These are phyloP conservation scores for Crocuta crocuta DNA, from an alignment of 2,113 vertebrate species.

Conservation along the genomic window DNA sequence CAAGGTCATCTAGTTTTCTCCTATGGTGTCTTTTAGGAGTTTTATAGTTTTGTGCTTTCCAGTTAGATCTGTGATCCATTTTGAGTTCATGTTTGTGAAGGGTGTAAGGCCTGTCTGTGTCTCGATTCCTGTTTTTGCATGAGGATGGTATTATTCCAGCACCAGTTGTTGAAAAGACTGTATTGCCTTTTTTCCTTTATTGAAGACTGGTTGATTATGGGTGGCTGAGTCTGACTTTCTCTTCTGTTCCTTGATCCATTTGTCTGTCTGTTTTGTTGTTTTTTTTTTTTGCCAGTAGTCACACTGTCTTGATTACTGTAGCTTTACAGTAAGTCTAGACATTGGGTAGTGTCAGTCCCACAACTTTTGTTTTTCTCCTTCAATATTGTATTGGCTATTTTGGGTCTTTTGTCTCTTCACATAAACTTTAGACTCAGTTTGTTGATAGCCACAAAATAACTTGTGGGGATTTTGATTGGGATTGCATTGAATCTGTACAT, in stretches of 20 bases:
- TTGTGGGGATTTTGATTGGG: background rate
- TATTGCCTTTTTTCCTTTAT: background rate
- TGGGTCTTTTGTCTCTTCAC: background rate
- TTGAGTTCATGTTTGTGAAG: background rate
- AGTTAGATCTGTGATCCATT: background rate
- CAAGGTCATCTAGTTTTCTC: background rate
- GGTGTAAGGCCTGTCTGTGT: background rate
- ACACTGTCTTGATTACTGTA: background rate
- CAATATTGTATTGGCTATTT: background rate
- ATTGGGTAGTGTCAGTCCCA: background rate
- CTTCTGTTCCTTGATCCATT: background rate
- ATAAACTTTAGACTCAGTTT: background rate
- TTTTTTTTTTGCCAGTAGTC: background rate
- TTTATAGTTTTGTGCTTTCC: background rate
- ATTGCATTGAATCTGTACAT: background rate
- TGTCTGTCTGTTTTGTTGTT: background rate
- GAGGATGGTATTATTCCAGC: too few relatives aligned
- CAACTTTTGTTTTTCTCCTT: background rate
- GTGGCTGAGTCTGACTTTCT: background rate
- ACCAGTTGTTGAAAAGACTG: background rate
- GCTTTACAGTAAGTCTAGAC: background rate
- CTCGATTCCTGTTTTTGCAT: background rate
- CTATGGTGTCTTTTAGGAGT: background rate
- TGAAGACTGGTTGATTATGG: background rate
- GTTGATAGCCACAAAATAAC: background rate